A percentile compares a stretch with the other conserved stretches of the same genome.
Conservation (phyloP, 2,888 invertebrate genomes). For the Onchidella celtica region DNA sequence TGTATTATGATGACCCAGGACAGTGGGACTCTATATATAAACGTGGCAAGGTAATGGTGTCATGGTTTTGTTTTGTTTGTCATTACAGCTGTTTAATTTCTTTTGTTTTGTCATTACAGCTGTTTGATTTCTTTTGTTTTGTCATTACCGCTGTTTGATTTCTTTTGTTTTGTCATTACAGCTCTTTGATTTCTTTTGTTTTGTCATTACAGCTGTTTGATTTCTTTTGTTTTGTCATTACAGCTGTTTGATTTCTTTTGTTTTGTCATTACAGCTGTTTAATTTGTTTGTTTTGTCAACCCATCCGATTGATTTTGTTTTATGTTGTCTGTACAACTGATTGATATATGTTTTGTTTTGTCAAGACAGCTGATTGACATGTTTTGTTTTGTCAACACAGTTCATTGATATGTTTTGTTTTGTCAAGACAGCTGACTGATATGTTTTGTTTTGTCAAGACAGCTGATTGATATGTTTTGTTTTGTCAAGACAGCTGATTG, state of each 20-base stretch:
- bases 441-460: no score
- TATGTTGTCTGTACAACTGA: no score
- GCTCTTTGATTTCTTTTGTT: background rate
- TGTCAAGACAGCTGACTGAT: no score
- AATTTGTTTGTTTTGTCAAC: slow-evolving; percentile 51
- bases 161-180: background rate
- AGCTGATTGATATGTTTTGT: no score
- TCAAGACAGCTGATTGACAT: no score
- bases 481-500: no score
- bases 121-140: background rate
- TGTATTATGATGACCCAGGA: slow-evolving; percentile 90
- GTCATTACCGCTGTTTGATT: background rate
- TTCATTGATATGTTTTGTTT: no score
- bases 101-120: background rate
- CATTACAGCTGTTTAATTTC: background rate
- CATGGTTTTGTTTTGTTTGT: background rate
- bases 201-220: background rate
- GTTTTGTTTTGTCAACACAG: no score
- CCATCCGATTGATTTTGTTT: no score
- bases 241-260: background rate
- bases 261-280: background rate
- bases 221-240: slow-evolving; percentile 13
- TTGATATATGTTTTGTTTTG: no score
- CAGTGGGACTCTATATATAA: slow-evolving; percentile 94
- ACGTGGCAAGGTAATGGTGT: slow-evolving; percentile 78